phyloP scores from a whole-genome alignment of 2,797 vertebrate species.

The Eurystomus glaucurus region DNA sequence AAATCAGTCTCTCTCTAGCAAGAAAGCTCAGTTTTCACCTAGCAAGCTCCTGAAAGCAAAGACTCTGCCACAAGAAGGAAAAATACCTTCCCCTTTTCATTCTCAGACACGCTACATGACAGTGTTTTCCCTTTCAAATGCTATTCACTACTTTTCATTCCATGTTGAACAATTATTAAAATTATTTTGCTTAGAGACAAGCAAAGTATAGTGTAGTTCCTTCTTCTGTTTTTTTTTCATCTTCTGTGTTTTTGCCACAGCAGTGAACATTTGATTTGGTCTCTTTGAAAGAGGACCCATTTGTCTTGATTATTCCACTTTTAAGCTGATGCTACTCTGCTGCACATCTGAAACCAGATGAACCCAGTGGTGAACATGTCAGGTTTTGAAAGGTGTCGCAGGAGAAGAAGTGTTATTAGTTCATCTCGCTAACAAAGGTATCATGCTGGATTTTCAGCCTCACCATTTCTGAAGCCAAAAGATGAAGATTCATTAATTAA shows the following conservation, averaged over 20 bases:
- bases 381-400: not conserved
- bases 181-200: slow-evolving; percentile 15
- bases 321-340: not conserved
- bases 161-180: slow-evolving; percentile 17
- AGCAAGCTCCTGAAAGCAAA: not conserved
- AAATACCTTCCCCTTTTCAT: not conserved
- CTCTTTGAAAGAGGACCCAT: slow-evolving; percentile 17
- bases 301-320: slow-evolving; percentile 20
- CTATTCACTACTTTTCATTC: not conserved
- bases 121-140: not conserved
- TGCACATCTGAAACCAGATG: not conserved
- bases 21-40: not conserved
- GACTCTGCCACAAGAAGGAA: not conserved
- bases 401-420: not conserved
- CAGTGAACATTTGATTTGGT: not conserved
- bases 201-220: not conserved
- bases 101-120: not conserved
- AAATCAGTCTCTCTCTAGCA: slow-evolving; percentile 23
- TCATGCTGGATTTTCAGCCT: slow-evolving; percentile 3
- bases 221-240: not conserved
- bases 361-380: not conserved
- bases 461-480: not conserved
- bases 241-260: not conserved
- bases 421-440: not conserved
- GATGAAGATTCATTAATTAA: slow-evolving; percentile 32